Conservation (phyloP, 2,888 invertebrate species). For the Synanthedon tipuliformis region DNA sequence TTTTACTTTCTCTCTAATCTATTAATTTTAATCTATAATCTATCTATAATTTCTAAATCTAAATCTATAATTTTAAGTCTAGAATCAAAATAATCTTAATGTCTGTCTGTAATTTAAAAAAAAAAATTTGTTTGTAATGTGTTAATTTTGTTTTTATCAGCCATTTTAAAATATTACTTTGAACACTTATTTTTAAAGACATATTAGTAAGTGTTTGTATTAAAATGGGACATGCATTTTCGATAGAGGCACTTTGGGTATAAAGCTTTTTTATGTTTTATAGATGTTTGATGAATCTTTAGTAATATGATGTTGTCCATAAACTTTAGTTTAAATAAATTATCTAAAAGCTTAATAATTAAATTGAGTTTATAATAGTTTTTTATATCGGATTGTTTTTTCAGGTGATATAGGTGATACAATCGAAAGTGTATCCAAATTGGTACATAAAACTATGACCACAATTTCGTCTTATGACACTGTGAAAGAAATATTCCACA, state of each 20-base stretch:
- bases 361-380: too few relatives aligned
- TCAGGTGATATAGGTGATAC: too few relatives aligned
- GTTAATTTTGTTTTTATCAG: constrained; percentile 31
- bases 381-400: too few relatives aligned
- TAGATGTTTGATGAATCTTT: constrained; percentile 42
- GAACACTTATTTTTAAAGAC: constrained; percentile 20
- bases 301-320: constrained; percentile 53
- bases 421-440: neutral
- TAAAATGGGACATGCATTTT: constrained; percentile 12
- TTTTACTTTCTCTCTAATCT: too few relatives aligned
- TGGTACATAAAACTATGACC: constrained; percentile 1
- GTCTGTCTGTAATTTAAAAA: too few relatives aligned
- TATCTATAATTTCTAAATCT: too few relatives aligned
- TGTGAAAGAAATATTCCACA: constrained; percentile 17
- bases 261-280: constrained; percentile 29
- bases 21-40: too few relatives aligned
- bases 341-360: neutral
- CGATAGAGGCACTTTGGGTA: constrained; percentile 46
- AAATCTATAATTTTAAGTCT: too few relatives aligned
- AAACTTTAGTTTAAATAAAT: neutral
- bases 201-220: constrained; percentile 10
- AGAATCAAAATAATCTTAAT: too few relatives aligned
- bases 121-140: constrained; percentile 11
- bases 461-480: constrained; percentile 15
- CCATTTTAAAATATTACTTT: constrained; percentile 3